phyloP scores from a whole-genome alignment of 53 echinoderm and acorn worm genomes.

The Hippasteria phrygiana region DNA sequence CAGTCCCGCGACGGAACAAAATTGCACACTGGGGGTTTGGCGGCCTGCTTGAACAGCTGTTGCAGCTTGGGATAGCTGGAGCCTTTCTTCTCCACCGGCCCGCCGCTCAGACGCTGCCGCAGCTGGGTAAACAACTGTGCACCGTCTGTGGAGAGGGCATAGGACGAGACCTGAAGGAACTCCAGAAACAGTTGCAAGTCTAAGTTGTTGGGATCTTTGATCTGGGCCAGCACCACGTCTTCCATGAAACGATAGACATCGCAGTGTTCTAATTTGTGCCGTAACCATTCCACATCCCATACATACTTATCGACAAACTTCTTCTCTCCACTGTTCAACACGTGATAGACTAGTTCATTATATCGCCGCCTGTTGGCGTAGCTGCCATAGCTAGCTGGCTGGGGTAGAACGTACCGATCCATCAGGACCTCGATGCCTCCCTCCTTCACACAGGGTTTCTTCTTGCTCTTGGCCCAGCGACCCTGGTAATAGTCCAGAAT shows the following conservation, averaged over 20 bases:
- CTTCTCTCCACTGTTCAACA: slow-evolving; percentile 87
- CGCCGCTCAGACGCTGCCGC: slow-evolving; percentile 73
- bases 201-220: slow-evolving; percentile 57
- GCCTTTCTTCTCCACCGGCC: slow-evolving; percentile 70
- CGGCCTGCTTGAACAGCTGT: slow-evolving; percentile 79
- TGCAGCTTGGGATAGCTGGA: slow-evolving; percentile 85
- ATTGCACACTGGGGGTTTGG: slow-evolving; percentile 79
- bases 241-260: slow-evolving; percentile 88
- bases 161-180: slow-evolving; percentile 87
- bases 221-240: slow-evolving; percentile 77
- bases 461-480: slow-evolving; percentile 88
- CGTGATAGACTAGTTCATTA: slow-evolving; percentile 88
- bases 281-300: slow-evolving; percentile 92
- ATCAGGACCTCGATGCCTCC: slow-evolving; percentile 90
- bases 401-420: slow-evolving; percentile 79
- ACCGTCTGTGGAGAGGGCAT: slow-evolving; percentile 86
- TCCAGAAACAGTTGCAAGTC: slow-evolving; percentile 83
- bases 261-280: slow-evolving; percentile 76
- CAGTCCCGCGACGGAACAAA: slow-evolving; percentile 84
- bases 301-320: slow-evolving; percentile 86
- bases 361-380: slow-evolving; percentile 81
- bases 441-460: slow-evolving; percentile 91
- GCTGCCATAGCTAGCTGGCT: slow-evolving; percentile 77
- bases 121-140: slow-evolving; percentile 90
- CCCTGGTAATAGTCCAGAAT: slow-evolving; percentile 88